Percentiles rank a stretch among this genome's conserved stretches.
phyloP scores from a whole-genome alignment of 2,113 vertebrate genomes.

The Crypturellus undulatus region DNA sequence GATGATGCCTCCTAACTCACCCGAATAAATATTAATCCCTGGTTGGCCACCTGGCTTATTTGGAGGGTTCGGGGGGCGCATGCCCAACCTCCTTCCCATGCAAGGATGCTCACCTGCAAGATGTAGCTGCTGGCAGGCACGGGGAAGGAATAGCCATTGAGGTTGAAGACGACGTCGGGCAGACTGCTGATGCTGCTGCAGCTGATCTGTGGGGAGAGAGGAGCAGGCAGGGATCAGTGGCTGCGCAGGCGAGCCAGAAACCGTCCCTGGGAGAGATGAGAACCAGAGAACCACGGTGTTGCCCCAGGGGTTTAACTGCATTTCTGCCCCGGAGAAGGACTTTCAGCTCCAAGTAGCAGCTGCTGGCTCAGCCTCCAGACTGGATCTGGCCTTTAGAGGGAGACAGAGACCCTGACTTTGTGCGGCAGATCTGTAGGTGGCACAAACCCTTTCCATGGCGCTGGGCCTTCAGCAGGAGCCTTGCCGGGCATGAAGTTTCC shows the following conservation, averaged over 20 bases:
- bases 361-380: too few species aligned
- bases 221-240: fast-evolving
- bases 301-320: not conserved
- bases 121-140: not conserved
- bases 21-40: too few species aligned
- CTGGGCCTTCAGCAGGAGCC: not conserved
- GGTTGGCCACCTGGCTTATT: too few species aligned
- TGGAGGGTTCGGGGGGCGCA: too few species aligned
- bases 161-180: not conserved
- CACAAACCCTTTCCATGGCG: too few species aligned
- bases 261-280: not conserved
- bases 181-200: fast-evolving
- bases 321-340: not conserved
- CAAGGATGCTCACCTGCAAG: not conserved
- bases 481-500: not conserved
- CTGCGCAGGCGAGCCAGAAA: not conserved
- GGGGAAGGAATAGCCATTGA: not conserved
- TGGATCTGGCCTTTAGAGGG: not conserved
- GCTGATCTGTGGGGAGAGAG: not conserved
- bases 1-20: too few species aligned
- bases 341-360: not conserved
- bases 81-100: not conserved
- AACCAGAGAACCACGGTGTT: not conserved
- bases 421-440: not conserved
- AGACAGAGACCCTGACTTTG: not conserved